Evolutionary conservation across 2,888 invertebrate genomes (phyloP), one percentile per base, ranked within the genome.

Genomic region (Meiosimyza platycephala): DNA sequence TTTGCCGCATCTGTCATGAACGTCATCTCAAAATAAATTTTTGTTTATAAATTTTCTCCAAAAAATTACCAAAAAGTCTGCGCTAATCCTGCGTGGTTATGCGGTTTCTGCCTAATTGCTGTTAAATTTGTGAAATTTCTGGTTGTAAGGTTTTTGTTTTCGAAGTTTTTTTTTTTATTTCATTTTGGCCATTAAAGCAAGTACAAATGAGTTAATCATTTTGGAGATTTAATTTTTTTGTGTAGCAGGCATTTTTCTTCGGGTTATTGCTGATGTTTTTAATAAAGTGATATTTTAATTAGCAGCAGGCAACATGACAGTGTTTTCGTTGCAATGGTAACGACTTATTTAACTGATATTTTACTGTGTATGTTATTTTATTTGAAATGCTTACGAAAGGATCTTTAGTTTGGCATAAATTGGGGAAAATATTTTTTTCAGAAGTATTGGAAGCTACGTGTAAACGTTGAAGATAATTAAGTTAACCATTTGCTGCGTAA

Each of bases 11-110:
- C n/a, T 16, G n/a, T 47, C 62, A 63, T 33, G 63, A 70, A 60
- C 60, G 60, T 69, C 62, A 62, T 16, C 62, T 70, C 62, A 40
- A 70, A 62, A 70, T 70, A 63, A 70, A 70, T 70, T 70, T 70
- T 13, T 52, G 52, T 51, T 47, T 62, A 62, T 70, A 70, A 52
- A 63, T 70, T 69, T 70, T 22, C 22, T 9, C 40, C 15, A 28
- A n/a, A 57, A 48, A 60, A n/a, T 13, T 69, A n/a, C 22, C 68
- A n/a, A 54, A 50, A 66, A 69, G 59, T 69, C 59, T 16, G 18
- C 16, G 59, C 48, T 59, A 12, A 22, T 60, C n/a, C 15, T 33
- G 22, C 60, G 51, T 16, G 15, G 15, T 60, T 22, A 13, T 33
- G 22, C 60, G 33, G 47, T 63, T 70, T 63, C 52, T n/a, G 47